Base-by-base conservation (phyloP, 2,113 vertebrate species). In the Condylura cristata region DNA sequence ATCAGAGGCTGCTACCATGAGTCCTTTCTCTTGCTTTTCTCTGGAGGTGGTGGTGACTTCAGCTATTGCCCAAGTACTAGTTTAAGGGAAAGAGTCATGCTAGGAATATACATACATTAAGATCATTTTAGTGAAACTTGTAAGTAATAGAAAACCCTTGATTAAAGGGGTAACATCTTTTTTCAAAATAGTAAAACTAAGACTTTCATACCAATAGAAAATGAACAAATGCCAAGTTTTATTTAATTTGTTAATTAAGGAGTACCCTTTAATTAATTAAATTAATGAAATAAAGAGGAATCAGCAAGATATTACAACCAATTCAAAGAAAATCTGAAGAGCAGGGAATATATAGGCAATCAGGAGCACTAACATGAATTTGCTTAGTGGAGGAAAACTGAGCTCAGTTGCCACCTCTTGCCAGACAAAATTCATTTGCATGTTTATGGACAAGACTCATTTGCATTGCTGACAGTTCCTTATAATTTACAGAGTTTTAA, bases 371-470 rank as follows among this genome's bases (percentile, higher is more conserved):
- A 46, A 95, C 86, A 94, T 93, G 68, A 93, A 81, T 93, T 96
- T 91, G 58, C 86, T 95, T 84, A 86, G 74, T 34, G 75, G 82
- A 96, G 63, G 65, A 95, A 88, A 97, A 88, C 79, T 79, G 74
- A 74, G 74, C 95, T 63, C 78, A 53, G 58, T 41, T 8, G 10
- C 6, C 8, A 82, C 44, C 85, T 96, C 82, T 34, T 34, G 16
- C 86, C 81, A 95, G 78, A 75, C 48, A 90, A 91, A 90, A 97
- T 83, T 92, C 48, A 94, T 95, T 92, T 95, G 74, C 82, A 95
- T 85, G 41, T 94, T 95, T 96, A 90, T 93, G 79, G 68, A 90
- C 63, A 92, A 92, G 63, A 94, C 34, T 86, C 39, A 83, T 93
- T 95, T 95, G 46, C 89, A 74, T 91, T 93, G 51, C 83, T 86